Evolutionary conservation across 2,113 vertebrate species (phyloP), one percentile per base, ranked within the genome.

Genomic region (Aptenodytes patagonicus): DNA sequence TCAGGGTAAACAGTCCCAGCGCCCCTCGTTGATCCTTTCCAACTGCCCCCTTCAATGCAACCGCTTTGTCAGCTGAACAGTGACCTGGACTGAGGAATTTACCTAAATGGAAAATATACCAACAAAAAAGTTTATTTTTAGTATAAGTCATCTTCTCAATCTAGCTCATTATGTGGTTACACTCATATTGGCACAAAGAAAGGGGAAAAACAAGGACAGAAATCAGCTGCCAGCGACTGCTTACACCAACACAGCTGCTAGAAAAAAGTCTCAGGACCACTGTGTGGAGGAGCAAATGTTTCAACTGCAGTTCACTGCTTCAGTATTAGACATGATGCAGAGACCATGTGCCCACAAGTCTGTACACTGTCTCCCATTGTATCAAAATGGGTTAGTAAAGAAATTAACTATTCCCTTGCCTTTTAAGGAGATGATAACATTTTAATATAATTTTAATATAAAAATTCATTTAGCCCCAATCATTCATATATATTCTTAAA

Each of bases 361-460:
- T 71, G 6, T 5, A 58, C 6, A 4, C 29, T 81, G 36, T 44
- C 42, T 52, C 38, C 29, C 17, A 6, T 3, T 0, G 0, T 5
- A 40, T 22, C 49, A 69, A 71, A 89, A 73, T 13, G 4, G 19
- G n/a, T 65, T 54, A 70, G 28, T 49, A 57, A 61, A 81, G 24
- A 57, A 81, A 61, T 54, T 58, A 81, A 73, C 5, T 57, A 6
- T 46, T 47, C 8, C 31, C 40, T 89, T 73, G 32, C 47, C 21
- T 87, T 73, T 47, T 18, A 64, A 47, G 58, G 31, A 76, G 26
- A 83, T 77, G 22, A 11, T 52, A 84, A 57, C 7, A 49, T 58
- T 64, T 76, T 22, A 32, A 34, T 13, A 58, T 7, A 61, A 49
- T 58, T 64, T 76, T 22, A 32, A 34, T 13, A 58, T 8, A 61